Percentiles rank a stretch among this genome's conserved stretches.
These are phyloP conservation scores for Listronotus oregonensis DNA, from an alignment of 1,140 invertebrate genomes.

Conservation along the genomic window DNA sequence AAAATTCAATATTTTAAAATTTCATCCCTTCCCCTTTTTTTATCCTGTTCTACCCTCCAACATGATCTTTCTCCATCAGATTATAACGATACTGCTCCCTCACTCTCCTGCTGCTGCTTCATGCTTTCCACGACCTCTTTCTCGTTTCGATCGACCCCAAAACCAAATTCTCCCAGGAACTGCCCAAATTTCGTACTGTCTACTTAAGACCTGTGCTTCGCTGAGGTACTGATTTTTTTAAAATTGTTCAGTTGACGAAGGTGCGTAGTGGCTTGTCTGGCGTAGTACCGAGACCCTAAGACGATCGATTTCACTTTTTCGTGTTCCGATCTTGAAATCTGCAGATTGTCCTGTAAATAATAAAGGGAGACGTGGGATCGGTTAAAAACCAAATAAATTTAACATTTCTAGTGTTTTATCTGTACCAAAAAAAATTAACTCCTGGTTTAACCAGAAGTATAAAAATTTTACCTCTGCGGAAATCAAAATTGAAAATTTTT, in stretches of 20 bases:
- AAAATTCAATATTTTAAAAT: too few relatives aligned
- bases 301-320: constrained; percentile 61
- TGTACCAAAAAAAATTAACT: too few relatives aligned
- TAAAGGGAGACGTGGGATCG: neutral
- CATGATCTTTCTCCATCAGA: constrained; percentile 25
- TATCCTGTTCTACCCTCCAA: constrained; percentile 21
- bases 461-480: too few relatives aligned
- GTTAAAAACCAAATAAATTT: too few relatives aligned
- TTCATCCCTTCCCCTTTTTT: constrained; percentile 23
- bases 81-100: constrained; percentile 19
- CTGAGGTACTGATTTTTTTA: constrained; percentile 59
- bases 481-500: too few relatives aligned
- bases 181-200: constrained; percentile 62
- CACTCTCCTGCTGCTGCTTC: constrained; percentile 68
- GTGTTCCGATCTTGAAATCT: constrained; percentile 61
- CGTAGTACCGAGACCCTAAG: constrained; percentile 56
- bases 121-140: constrained; percentile 65
- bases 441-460: too few relatives aligned
- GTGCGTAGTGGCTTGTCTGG: constrained; percentile 61
- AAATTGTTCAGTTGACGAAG: constrained; percentile 67
- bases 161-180: constrained; percentile 61
- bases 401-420: too few relatives aligned
- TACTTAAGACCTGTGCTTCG: constrained; percentile 60
- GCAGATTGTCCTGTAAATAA: constrained; percentile 63
- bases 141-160: constrained; percentile 60